These are phyloP conservation scores for Nilaparvata lugens DNA, from an alignment of 1,140 invertebrate genomes.

Conservation along the genomic window DNA sequence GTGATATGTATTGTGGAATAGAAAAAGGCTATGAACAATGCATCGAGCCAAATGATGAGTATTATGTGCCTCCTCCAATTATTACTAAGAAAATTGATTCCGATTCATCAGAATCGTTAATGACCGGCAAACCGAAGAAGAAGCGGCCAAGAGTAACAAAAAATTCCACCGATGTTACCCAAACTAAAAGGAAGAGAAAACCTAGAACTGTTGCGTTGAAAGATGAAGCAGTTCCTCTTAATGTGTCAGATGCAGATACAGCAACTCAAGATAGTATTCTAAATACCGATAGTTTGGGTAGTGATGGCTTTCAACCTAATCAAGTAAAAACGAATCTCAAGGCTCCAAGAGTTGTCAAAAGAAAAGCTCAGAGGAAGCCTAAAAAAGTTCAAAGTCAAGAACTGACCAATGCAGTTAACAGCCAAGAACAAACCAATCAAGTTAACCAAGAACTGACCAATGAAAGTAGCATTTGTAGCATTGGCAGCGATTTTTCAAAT, in stretches of 20 bases:
- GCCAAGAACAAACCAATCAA: too few relatives aligned
- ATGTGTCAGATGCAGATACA: conserved; percentile 38
- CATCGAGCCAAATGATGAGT: conserved; percentile 10
- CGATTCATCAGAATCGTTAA: not conserved
- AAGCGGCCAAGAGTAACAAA: not conserved
- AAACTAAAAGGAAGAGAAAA: not conserved
- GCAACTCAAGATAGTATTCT: conserved; percentile 38
- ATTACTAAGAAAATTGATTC: not conserved
- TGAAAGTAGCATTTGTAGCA: too few relatives aligned
- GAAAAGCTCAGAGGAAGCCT: too few relatives aligned
- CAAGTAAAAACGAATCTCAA: too few relatives aligned
- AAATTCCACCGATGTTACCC: not conserved
- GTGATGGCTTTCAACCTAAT: conserved; percentile 32
- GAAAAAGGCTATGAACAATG: conserved; percentile 46
- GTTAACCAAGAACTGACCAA: too few relatives aligned
- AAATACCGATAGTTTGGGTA: conserved; percentile 36
- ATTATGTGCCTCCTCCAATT: not conserved
- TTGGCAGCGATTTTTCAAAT: too few relatives aligned
- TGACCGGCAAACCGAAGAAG: not conserved
- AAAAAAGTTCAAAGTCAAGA: too few relatives aligned
- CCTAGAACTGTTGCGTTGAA: not conserved
- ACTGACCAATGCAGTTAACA: too few relatives aligned
- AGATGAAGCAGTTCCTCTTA: too few relatives aligned
- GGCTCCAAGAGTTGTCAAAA: too few relatives aligned
- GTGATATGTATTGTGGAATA: conserved; percentile 35